phyloP scores from a whole-genome alignment of 2,888 invertebrate genomes.

The Hyalella azteca region DNA sequence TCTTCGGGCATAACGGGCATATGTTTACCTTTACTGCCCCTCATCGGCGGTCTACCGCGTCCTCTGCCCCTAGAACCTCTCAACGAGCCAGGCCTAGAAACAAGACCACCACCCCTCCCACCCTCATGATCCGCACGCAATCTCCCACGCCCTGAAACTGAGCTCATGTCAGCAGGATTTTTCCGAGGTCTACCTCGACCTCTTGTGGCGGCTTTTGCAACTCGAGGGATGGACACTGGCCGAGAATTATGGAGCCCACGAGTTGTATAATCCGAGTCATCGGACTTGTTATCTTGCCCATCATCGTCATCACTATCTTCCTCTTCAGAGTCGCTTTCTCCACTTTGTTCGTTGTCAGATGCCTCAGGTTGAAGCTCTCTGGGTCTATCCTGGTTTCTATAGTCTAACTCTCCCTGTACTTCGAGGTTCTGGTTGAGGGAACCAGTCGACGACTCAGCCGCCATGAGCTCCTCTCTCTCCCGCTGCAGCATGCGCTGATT shows the following conservation, averaged over 20 bases:
- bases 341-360: not conserved
- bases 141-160: not conserved
- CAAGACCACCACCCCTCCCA: not conserved
- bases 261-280: not conserved
- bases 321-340: not conserved
- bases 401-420: not conserved
- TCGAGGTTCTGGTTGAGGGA: not conserved
- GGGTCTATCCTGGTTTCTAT: not conserved
- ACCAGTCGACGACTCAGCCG: not conserved
- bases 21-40: constrained; percentile 1
- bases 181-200: constrained; percentile 10
- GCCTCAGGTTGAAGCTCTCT: no score
- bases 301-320: constrained; percentile 11
- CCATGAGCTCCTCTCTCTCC: constrained; percentile 61
- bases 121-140: not conserved
- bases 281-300: not conserved
- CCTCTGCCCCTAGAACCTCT: constrained; percentile 6
- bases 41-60: not conserved
- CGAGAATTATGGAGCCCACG: not conserved
- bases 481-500: constrained; percentile 62
- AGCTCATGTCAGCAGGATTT: not conserved
- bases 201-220: not conserved
- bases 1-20: constrained; percentile 7
- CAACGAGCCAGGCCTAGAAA: not conserved
- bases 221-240: not conserved